Percentiles rank a stretch among this genome's conserved stretches.
phyloP scores from a whole-genome alignment of 1,140 invertebrate genomes.

The Drosophila malerkotliana region DNA sequence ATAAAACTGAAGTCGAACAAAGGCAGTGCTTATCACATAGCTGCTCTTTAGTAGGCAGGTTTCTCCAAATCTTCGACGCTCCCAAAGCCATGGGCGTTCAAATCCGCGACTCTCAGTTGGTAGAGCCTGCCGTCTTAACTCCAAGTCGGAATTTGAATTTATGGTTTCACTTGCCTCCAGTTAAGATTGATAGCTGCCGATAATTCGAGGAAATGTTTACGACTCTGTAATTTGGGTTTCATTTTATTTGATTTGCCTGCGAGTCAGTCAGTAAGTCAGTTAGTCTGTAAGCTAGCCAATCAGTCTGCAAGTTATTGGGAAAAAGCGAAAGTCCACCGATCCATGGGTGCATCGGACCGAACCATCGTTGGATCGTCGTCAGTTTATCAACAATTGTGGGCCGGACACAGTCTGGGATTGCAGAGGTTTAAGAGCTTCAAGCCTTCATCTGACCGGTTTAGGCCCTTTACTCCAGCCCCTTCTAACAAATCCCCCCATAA shows the following conservation, averaged over 20 bases:
- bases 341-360: not conserved
- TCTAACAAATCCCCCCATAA: not conserved
- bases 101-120: slow-evolving; percentile 2
- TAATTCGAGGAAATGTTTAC: slow-evolving; percentile 81
- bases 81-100: slow-evolving; percentile 36
- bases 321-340: slow-evolving; percentile 61
- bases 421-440: slow-evolving; percentile 28
- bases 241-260: slow-evolving; percentile 76
- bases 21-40: not conserved
- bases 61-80: slow-evolving; percentile 45
- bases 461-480: not conserved
- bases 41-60: slow-evolving; percentile 29
- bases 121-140: not conserved
- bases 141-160: slow-evolving; percentile 63
- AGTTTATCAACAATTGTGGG: slow-evolving; percentile 6
- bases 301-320: slow-evolving; percentile 24
- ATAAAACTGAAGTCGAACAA: slow-evolving; percentile 30
- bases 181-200: slow-evolving; percentile 78
- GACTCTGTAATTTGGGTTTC: slow-evolving; percentile 77
- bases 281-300: not conserved
- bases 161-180: slow-evolving; percentile 76
- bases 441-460: slow-evolving; percentile 21
- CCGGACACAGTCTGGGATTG: slow-evolving; percentile 10
- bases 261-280: slow-evolving; percentile 24
- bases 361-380: not conserved